Evolutionary conservation across 2,797 vertebrate genomes (phyloP).

Genomic region (Eurystomus glaucurus): DNA sequence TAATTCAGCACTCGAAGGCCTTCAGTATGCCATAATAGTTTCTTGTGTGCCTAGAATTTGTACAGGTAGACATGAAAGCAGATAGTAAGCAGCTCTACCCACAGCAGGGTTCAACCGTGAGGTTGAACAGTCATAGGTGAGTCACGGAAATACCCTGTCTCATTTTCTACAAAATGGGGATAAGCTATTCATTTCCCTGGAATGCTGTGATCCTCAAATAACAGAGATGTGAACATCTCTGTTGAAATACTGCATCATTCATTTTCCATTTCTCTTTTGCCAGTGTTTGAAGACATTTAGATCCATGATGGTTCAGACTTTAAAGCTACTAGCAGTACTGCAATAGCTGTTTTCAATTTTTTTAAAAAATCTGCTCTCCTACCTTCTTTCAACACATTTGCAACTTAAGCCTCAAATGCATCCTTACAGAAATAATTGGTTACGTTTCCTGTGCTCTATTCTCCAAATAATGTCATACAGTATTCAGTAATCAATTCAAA

Average conservation of each 20-base stretch:
- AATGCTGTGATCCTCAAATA: slow-evolving; percentile 62
- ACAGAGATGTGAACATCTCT: slow-evolving; percentile 55
- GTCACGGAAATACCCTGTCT: slow-evolving; percentile 23
- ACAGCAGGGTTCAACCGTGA: not conserved
- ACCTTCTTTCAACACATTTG: not conserved
- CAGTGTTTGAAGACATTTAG: slow-evolving; percentile 48
- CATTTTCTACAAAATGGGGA: not conserved
- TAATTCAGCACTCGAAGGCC: slow-evolving; percentile 6
- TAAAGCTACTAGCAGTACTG: slow-evolving; percentile 27
- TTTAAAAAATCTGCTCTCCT: not conserved
- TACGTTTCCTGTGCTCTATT: not conserved
- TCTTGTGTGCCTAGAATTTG: not conserved
- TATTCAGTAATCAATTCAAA: slow-evolving; percentile 1
- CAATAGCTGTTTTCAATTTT: slow-evolving; percentile 25
- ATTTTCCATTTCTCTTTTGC: slow-evolving; percentile 54
- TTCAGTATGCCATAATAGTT: not conserved
- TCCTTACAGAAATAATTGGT: not conserved
- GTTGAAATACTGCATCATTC: slow-evolving; percentile 55
- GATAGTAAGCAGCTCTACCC: not conserved
- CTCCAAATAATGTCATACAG: not conserved
- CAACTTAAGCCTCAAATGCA: not conserved
- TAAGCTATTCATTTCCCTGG: slow-evolving; percentile 29
- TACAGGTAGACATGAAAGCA: slow-evolving; percentile 10
- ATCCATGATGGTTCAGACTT: slow-evolving; percentile 49
- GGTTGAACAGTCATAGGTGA: not conserved